Evolutionary conservation across 2,888 invertebrate genomes (phyloP).

Genomic region (Ormia ochracea): DNA sequence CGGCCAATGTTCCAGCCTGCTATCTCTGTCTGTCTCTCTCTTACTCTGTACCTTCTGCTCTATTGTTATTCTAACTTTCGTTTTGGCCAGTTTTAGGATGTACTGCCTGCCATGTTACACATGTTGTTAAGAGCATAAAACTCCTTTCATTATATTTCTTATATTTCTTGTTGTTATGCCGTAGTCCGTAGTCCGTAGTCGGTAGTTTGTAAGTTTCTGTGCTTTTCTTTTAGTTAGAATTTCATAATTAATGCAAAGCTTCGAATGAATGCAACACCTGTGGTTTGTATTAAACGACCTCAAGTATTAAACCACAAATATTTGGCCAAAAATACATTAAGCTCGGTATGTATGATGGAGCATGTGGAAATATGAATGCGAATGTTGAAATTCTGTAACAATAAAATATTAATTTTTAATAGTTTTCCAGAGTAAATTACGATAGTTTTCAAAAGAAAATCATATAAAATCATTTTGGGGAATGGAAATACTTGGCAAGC

Average conservation of each 20-base stretch:
- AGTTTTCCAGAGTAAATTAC: conserved; percentile 33
- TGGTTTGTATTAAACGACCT: conserved; percentile 76
- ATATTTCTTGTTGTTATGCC: neutral
- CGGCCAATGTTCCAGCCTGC: conserved; percentile 16
- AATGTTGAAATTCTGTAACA: conserved; percentile 12
- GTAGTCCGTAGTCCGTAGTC: conserved; percentile 6
- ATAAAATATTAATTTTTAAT: conserved; percentile 57
- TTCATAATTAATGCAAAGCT: conserved; percentile 78
- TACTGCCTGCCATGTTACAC: conserved; percentile 15
- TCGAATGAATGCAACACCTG: conserved; percentile 77
- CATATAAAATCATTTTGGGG: neutral
- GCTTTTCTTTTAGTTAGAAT: conserved; percentile 63
- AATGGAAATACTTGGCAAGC: neutral
- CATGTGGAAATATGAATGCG: neutral
- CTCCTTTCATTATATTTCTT: conserved; percentile 19
- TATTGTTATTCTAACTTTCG: neutral
- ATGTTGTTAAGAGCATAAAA: conserved; percentile 17
- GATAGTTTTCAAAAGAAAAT: conserved; percentile 5
- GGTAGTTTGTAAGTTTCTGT: conserved; percentile 6
- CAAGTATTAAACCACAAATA: conserved; percentile 67
- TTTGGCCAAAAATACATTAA: conserved; percentile 58
- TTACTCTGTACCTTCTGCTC: no score
- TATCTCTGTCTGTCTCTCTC: no score
- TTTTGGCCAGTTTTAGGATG: conserved; percentile 23
- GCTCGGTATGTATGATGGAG: neutral